A percentile compares a stretch with the other conserved stretches of the same genome.
phyloP scores from a whole-genome alignment of 2,888 invertebrate genomes.

The Athetis lepigone region DNA sequence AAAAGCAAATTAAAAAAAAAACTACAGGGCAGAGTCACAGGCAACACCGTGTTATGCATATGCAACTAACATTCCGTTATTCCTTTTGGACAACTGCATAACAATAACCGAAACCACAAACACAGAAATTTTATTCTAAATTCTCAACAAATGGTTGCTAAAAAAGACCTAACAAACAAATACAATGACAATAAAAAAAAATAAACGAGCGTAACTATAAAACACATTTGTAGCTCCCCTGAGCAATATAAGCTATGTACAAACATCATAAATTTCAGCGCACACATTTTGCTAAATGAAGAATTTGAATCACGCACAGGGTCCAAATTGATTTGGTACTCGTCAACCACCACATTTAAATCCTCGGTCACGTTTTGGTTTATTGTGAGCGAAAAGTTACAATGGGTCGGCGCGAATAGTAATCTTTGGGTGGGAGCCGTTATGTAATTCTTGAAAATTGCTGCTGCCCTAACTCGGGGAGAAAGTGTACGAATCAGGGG shows the following conservation, averaged over 20 bases:
- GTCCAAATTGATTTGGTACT: constrained; percentile 84
- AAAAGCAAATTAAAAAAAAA: too few relatives aligned
- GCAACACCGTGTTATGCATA: too few relatives aligned
- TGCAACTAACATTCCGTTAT: not conserved
- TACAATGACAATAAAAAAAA: constrained; percentile 43
- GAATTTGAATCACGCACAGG: constrained; percentile 80
- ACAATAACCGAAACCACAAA: constrained; percentile 11
- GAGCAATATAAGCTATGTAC: constrained; percentile 51
- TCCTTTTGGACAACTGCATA: not conserved
- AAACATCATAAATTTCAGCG: constrained; percentile 58
- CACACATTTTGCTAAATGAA: constrained; percentile 67
- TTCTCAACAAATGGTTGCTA: constrained; percentile 28
- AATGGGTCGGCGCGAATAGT: constrained; percentile 75
- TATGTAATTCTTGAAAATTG: constrained; percentile 81
- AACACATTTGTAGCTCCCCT: constrained; percentile 58
- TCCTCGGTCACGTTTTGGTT: constrained; percentile 83
- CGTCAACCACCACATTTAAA: constrained; percentile 82
- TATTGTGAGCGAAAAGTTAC: constrained; percentile 87
- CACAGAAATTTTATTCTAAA: constrained; percentile 20
- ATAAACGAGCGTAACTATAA: constrained; percentile 51
- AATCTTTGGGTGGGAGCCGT: constrained; percentile 76
- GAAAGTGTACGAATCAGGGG: constrained; percentile 38
- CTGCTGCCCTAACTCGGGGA: constrained; percentile 44
- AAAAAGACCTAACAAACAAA: constrained; percentile 13
- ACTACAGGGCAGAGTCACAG: too few relatives aligned